phyloP scores from a whole-genome alignment of 2,888 invertebrate genomes.

The Aphodius sticticus region DNA sequence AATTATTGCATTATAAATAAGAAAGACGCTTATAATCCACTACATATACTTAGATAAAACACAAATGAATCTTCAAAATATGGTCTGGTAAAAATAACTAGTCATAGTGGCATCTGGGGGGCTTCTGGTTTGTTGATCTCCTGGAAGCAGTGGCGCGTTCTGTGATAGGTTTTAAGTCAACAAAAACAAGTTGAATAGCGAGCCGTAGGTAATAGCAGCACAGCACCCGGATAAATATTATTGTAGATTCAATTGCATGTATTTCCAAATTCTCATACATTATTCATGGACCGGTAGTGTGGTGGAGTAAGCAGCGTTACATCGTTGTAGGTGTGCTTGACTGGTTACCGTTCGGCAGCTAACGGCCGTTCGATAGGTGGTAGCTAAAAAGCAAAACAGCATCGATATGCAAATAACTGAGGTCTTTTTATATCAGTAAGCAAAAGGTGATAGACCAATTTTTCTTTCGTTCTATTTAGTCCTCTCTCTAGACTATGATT shows the following conservation, averaged over 20 bases:
- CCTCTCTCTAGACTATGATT: too few relatives aligned
- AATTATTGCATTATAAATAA: too few relatives aligned
- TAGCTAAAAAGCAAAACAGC: too few relatives aligned
- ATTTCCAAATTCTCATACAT: conserved; percentile 47
- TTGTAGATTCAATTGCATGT: conserved; percentile 46
- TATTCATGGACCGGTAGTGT: conserved; percentile 38
- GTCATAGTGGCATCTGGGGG: not conserved
- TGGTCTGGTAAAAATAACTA: not conserved
- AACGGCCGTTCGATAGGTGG: too few relatives aligned
- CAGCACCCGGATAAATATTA: conserved; percentile 44
- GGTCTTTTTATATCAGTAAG: too few relatives aligned
- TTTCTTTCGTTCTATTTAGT: too few relatives aligned
- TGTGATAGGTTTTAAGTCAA: conserved; percentile 27
- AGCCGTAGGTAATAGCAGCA: conserved; percentile 33
- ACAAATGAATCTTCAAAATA: not conserved
- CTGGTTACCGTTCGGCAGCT: too few relatives aligned
- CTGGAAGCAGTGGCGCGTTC: not conserved
- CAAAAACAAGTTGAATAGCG: conserved; percentile 37
- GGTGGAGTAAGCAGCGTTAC: conserved; percentile 28
- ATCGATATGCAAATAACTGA: too few relatives aligned
- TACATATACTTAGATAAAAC: too few relatives aligned
- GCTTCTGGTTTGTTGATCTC: not conserved
- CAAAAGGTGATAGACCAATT: too few relatives aligned
- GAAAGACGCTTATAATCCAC: too few relatives aligned
- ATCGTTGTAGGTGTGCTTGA: not conserved